Conservation (phyloP, 2,888 invertebrate species). For the Acrobasis suavella region DNA sequence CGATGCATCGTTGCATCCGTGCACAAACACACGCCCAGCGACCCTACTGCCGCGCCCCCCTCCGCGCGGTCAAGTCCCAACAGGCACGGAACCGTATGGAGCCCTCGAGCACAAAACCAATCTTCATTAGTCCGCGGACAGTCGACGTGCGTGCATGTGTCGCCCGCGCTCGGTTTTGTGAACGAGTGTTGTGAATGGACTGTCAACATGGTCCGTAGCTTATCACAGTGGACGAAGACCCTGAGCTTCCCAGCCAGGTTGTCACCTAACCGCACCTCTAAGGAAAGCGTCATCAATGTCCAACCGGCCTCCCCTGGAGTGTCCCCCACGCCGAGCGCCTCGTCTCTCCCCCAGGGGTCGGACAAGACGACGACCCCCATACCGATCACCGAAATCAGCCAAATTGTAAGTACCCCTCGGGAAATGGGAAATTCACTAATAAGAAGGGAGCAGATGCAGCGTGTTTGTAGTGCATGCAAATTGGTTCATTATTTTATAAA, state of each 20-base stretch:
- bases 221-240: slow-evolving; percentile 95
- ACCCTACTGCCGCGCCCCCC: slow-evolving; percentile 42
- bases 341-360: slow-evolving; percentile 82
- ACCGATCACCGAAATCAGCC: slow-evolving; percentile 86
- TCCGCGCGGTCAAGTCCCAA: slow-evolving; percentile 60
- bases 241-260: slow-evolving; percentile 93
- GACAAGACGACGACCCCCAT: slow-evolving; percentile 81
- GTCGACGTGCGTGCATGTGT: slow-evolving; percentile 58
- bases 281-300: slow-evolving; percentile 85
- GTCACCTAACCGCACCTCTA: slow-evolving; percentile 90
- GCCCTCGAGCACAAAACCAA: neutral
- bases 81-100: slow-evolving; percentile 46
- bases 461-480: slow-evolving; percentile 51
- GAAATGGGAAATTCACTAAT: slow-evolving; percentile 30
- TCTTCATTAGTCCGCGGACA: slow-evolving; percentile 64
- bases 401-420: slow-evolving; percentile 81
- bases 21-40: slow-evolving; percentile 39
- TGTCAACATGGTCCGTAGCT: slow-evolving; percentile 91
- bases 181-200: slow-evolving; percentile 76
- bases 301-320: slow-evolving; percentile 79
- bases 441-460: slow-evolving; percentile 30
- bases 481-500: slow-evolving; percentile 49
- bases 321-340: slow-evolving; percentile 84
- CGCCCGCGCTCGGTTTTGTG: slow-evolving; percentile 60
- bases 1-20: slow-evolving; percentile 39